Conservation (phyloP, 2,797 vertebrate species). For the Geotria australis region DNA sequence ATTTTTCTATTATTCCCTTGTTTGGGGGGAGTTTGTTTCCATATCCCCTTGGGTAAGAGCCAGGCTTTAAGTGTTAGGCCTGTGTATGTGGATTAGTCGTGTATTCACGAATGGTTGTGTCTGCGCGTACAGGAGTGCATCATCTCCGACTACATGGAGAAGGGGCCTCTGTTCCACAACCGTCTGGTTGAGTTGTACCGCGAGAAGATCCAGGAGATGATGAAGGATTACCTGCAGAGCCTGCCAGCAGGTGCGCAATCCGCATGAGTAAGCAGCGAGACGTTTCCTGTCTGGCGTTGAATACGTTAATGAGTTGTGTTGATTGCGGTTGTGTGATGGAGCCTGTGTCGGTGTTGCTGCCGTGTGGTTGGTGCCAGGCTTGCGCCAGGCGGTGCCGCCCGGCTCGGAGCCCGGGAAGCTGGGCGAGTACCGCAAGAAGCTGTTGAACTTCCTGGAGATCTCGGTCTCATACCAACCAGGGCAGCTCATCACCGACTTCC, state of each 20-base stretch:
- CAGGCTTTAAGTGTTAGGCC: neutral
- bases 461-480: constrained; percentile 56
- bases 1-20: too few species aligned
- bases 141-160: constrained; percentile 59
- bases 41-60: neutral
- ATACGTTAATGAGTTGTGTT: too few species aligned
- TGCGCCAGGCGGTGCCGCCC: constrained; percentile 3
- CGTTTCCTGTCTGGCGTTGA: too few species aligned
- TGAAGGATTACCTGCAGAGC: constrained; percentile 65
- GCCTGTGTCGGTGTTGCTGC: too few species aligned
- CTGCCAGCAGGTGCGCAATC: constrained; percentile 32
- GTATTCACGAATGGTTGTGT: too few species aligned
- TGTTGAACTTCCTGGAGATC: constrained; percentile 51
- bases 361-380: too few species aligned
- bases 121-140: constrained; percentile 35
- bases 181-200: constrained; percentile 79
- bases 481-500: constrained; percentile 73
- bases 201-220: constrained; percentile 65
- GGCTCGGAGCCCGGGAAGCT: constrained; percentile 53
- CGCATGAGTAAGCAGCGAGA: too few species aligned
- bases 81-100: too few species aligned
- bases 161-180: constrained; percentile 54
- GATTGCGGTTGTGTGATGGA: too few species aligned
- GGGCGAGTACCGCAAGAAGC: constrained; percentile 51
- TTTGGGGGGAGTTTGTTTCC: too few species aligned